A percentile compares a stretch with the other conserved stretches of the same genome.
Evolutionary conservation across 1,140 invertebrate genomes (phyloP).

Genomic region (Leptopilina clavipes): DNA sequence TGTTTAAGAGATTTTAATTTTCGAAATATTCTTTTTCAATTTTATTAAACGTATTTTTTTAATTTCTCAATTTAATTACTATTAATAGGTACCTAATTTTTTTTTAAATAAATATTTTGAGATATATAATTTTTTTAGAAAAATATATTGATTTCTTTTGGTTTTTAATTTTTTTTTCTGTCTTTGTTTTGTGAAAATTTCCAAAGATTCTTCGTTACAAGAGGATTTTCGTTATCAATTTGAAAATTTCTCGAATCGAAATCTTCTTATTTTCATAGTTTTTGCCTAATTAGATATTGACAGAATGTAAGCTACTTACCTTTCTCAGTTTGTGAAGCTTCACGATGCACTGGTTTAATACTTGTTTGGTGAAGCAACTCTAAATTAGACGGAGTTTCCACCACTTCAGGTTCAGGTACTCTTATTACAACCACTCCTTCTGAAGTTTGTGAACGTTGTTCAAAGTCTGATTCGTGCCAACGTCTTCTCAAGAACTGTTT

Average conservation of each 20-base stretch:
- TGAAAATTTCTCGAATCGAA: not conserved
- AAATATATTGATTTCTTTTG: no score
- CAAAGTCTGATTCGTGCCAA: slow-evolving; percentile 61
- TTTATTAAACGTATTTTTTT: no score
- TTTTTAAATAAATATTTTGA: no score
- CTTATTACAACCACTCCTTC: slow-evolving; percentile 68
- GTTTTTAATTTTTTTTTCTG: not conserved
- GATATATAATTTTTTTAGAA: no score
- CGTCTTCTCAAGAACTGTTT: slow-evolving; percentile 63
- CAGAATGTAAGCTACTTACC: slow-evolving; percentile 55
- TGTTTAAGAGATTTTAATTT: no score
- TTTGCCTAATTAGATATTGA: slow-evolving; percentile 12
- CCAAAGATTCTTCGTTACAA: not conserved
- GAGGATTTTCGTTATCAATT: not conserved
- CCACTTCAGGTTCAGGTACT: slow-evolving; percentile 70
- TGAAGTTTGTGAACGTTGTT: slow-evolving; percentile 51
- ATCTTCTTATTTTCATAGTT: no score
- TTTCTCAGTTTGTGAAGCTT: slow-evolving; percentile 71
- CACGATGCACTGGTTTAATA: slow-evolving; percentile 67
- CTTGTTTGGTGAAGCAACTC: slow-evolving; percentile 67
- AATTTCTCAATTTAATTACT: no score
- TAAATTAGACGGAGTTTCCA: slow-evolving; percentile 66
- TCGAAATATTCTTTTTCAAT: not conserved
- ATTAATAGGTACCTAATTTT: no score
- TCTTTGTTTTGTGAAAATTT: not conserved